Evolutionary conservation across 2,888 invertebrate species (phyloP).

Genomic region (Melieria omissa): DNA sequence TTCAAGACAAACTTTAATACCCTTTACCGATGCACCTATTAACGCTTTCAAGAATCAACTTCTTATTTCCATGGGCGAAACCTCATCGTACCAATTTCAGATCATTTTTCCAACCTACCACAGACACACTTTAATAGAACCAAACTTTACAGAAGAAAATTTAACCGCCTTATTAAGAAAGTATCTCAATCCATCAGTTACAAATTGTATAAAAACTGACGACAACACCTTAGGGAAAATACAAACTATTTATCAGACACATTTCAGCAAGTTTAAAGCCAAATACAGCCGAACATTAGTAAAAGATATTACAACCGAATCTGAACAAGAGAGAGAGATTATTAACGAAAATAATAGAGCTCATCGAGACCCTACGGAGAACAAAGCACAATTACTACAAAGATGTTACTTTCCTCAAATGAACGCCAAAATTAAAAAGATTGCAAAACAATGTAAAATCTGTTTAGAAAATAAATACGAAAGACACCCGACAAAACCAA

Average conservation of each 20-base stretch:
- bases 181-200: conserved; percentile 28
- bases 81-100: conserved; percentile 16
- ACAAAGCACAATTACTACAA: conserved; percentile 30
- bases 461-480: too few species aligned
- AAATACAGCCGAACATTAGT: conserved; percentile 10
- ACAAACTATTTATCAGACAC: conserved; percentile 19
- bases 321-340: conserved; percentile 21
- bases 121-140: conserved; percentile 27
- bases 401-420: conserved; percentile 31
- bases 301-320: conserved; percentile 4
- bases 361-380: conserved; percentile 25
- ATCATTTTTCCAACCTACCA: conserved; percentile 33
- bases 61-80: conserved; percentile 3
- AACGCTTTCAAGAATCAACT: conserved; percentile 26
- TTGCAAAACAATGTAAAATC: too few species aligned
- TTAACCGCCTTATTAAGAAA: conserved; percentile 10
- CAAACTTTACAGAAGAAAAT: background rate
- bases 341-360: conserved; percentile 27
- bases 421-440: conserved; percentile 20
- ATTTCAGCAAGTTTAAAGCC: conserved; percentile 21
- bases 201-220: conserved; percentile 27
- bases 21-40: conserved; percentile 11
- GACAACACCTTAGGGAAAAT: conserved; percentile 29
- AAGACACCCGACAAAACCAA: conserved; percentile 8
- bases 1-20: conserved; percentile 15